Percentiles rank a stretch among this genome's conserved stretches.
Evolutionary conservation across 2,888 invertebrate genomes (phyloP).

Genomic region (Leptodirus hochenwartii): DNA sequence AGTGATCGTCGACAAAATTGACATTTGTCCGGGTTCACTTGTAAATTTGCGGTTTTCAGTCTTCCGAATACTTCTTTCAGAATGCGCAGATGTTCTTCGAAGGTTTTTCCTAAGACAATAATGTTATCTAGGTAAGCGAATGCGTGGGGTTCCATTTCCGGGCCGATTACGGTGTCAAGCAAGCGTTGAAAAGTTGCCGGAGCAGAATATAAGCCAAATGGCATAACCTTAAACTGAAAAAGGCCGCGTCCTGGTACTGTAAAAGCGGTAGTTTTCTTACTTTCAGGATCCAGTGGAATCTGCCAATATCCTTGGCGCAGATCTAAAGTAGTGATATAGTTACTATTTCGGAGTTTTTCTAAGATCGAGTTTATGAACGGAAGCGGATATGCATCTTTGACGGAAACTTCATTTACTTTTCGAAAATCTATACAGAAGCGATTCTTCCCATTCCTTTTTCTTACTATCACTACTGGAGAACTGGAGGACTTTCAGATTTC

Average conservation of each 20-base stretch:
- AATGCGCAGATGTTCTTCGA: slow-evolving; percentile 1
- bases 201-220: slow-evolving; percentile 17
- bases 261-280: slow-evolving; percentile 16
- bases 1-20: slow-evolving; percentile 2
- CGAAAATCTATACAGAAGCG: slow-evolving; percentile 11
- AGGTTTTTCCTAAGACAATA: slow-evolving; percentile 10
- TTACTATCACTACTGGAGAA: slow-evolving; percentile 9
- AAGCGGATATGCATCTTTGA: slow-evolving; percentile 9
- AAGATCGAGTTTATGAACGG: slow-evolving; percentile 12
- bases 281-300: slow-evolving; percentile 9
- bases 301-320: slow-evolving; percentile 16
- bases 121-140: slow-evolving; percentile 15
- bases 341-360: slow-evolving; percentile 15
- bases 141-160: slow-evolving; percentile 14
- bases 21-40: slow-evolving; percentile 3
- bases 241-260: slow-evolving; percentile 16
- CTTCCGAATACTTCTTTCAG: slow-evolving; percentile 3
- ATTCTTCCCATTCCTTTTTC: slow-evolving; percentile 8
- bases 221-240: slow-evolving; percentile 17
- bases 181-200: slow-evolving; percentile 17
- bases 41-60: neutral
- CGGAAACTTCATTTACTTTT: slow-evolving; percentile 10
- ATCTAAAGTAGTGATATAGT: slow-evolving; percentile 15
- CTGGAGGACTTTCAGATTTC: slow-evolving; percentile 11
- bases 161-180: slow-evolving; percentile 15